Evolutionary conservation across 2,797 vertebrate genomes (phyloP), one percentile per base, ranked within the genome.

Genomic region (Buceros bicornis): DNA sequence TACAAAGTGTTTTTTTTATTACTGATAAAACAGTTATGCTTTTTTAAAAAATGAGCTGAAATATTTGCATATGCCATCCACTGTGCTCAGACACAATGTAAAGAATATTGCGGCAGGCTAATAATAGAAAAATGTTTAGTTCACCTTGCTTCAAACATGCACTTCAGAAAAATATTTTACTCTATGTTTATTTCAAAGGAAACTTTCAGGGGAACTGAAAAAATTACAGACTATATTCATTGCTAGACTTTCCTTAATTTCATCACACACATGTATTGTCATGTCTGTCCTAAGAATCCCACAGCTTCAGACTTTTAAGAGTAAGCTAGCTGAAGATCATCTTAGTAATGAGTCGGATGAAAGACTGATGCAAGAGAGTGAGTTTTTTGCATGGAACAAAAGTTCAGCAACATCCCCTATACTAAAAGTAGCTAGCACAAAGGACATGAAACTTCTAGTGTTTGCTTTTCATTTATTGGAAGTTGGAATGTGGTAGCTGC

Each of bases 1-100:
- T 88, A 51, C 61, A 95, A 95, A 84, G 28, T 37, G 8, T 37
- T 95, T 77, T 87, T 93, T 85, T 88, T 90, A 76, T 78, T 76
- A 81, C n/a, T 78, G 50, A 48, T 61, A 71, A 6, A 77, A 67
- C 45, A 50, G 37, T 10, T 13, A 56, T 0, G 2, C 11, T 48
- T 84, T 71, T 54, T 21, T 2, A 18, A 60, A 87, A 48, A 56
- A 74, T 28, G 8, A 92, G 33, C 54, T 57, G 33, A n/a, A 53
- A 5, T 58, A 69, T 69, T 88, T 93, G 47, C 37, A 18, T 31
- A 67, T 35, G 15, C 37, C 66, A 64, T 71, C 45, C 37, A 24
- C 53, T 62, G 65, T 40, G 62, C 62, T 76, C 51, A 86, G 50
- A 58, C 9, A 86, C 28, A 54, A 76, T 57, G 35, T n/a, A 19